Evolutionary conservation across 2,888 invertebrate species (phyloP).

Genomic region (Linnaemya vulpina): DNA sequence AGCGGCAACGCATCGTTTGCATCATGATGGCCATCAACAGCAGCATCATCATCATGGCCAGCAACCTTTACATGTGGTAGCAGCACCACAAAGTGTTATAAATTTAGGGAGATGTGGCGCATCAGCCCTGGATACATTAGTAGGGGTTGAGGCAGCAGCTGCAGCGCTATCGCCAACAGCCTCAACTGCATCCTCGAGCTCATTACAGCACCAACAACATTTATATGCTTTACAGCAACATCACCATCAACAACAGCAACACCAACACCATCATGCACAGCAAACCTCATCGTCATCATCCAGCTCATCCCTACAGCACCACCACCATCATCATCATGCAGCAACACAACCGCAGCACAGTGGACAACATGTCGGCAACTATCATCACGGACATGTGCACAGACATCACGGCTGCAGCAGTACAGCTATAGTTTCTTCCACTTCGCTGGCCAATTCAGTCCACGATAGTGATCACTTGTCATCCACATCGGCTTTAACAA

Average conservation of each 20-base stretch:
- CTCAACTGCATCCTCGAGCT: constrained; percentile 74
- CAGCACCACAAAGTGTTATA: constrained; percentile 77
- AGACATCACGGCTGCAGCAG: constrained; percentile 63
- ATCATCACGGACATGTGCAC: constrained; percentile 65
- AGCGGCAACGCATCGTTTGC: constrained; percentile 72
- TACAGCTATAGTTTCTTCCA: constrained; percentile 64
- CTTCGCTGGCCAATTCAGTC: constrained; percentile 53
- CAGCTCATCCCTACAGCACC: constrained; percentile 49
- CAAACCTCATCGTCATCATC: constrained; percentile 38
- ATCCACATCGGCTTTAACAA: constrained; percentile 64
- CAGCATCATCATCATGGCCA: constrained; percentile 72
- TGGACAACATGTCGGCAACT: constrained; percentile 64
- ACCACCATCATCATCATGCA: constrained; percentile 60
- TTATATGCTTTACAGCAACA: constrained; percentile 63
- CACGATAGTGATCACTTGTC: constrained; percentile 66
- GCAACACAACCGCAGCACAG: constrained; percentile 39
- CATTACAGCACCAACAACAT: constrained; percentile 72
- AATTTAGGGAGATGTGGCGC: constrained; percentile 77
- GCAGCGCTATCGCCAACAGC: constrained; percentile 77
- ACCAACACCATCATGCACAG: constrained; percentile 59
- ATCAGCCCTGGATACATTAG: constrained; percentile 74
- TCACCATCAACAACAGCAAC: constrained; percentile 62
- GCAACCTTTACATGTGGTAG: constrained; percentile 74
- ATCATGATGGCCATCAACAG: constrained; percentile 65
- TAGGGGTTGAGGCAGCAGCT: constrained; percentile 77